Base-by-base conservation (phyloP, 2,888 invertebrate genomes). In the Cheilosia pagana region DNA sequence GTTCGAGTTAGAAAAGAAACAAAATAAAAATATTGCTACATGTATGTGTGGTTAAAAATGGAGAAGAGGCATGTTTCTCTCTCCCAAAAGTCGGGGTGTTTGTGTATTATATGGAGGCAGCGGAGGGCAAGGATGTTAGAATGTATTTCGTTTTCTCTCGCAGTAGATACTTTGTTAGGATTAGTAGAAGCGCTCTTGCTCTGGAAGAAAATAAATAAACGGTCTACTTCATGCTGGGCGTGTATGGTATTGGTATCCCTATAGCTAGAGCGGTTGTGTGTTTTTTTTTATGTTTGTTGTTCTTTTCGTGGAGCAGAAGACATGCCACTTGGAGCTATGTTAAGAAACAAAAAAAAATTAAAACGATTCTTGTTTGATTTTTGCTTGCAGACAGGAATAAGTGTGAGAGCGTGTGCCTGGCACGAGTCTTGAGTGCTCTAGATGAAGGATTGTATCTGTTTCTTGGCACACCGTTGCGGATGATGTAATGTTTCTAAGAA, bases 1-100 rank as follows among this genome's bases (percentile, higher is more conserved):
- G 87, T 87, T 79, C 81, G 65, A 87, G 82, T 86, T 86, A 65
- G 71, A 82, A 71, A 79, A 78, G 68, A 76, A 87, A 88, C 62
- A 68, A 74, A 87, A 88, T 43, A 71, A 25, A 57, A 31, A 23
- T 86, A 86, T 88, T 87, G 72, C 75, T 86, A 41, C 52, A 67
- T 71, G 67, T 79, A 71, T 77, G 86, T 82, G 59, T 86, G 75
- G 43, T 81, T 85, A 85, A 76, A 81, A 81, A 62, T 85, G 81
- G 85, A 85, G 71, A 72, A 55, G 52, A 52, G 50, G n/a, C 72
- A 23, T 8, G 5, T n/a, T 10, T 75, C 28, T 28, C 81, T 67
- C 62, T 74, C 50, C 39, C 43, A 31, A 48, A 21, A n/a, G 25
- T 45, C n/a, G n/a, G n/a, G n/a, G 3, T 6, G 16, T 31, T 4